A percentile compares a stretch with the other conserved stretches of the same genome.
phyloP scores from a whole-genome alignment of 1,140 invertebrate species.

The Conus ventricosus region DNA sequence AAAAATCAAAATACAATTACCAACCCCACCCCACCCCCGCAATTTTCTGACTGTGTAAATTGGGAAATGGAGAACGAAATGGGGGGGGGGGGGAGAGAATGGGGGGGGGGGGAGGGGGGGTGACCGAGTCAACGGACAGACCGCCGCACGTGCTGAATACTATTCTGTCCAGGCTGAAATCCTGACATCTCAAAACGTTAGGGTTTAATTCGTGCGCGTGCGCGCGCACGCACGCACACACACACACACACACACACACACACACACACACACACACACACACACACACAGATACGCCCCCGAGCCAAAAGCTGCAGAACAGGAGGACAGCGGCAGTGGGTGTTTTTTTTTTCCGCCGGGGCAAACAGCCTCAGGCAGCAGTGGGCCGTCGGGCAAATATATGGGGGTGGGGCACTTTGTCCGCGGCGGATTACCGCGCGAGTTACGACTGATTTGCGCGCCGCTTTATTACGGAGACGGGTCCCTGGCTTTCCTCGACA shows the following conservation, averaged over 20 bases:
- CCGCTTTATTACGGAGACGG: background rate
- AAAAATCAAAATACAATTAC: too few species aligned
- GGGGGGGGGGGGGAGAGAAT: background rate
- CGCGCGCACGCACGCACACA: background rate
- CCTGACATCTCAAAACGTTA: too few species aligned
- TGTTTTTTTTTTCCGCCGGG: background rate
- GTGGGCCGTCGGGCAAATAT: background rate
- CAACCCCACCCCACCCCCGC: too few species aligned
- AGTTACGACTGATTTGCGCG: too few species aligned
- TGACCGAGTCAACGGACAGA: background rate
- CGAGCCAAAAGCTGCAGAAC: background rate
- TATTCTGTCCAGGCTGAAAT: too few species aligned
- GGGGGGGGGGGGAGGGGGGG: background rate
- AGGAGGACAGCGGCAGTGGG: background rate
- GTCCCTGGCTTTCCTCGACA: background rate
- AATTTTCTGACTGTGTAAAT: too few species aligned
- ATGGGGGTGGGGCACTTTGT: background rate
- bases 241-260: too few species aligned
- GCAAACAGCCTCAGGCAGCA: background rate
- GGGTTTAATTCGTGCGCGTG: too few species aligned
- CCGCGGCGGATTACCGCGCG: background rate
- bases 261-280: too few species aligned
- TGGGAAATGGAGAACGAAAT: too few species aligned
- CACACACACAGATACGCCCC: background rate
- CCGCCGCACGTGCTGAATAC: too few species aligned